Percentiles rank a stretch among this genome's conserved stretches.
These are phyloP conservation scores for Sciaenops ocellatus DNA, from an alignment of 2,797 vertebrate genomes.

Conservation along the genomic window DNA sequence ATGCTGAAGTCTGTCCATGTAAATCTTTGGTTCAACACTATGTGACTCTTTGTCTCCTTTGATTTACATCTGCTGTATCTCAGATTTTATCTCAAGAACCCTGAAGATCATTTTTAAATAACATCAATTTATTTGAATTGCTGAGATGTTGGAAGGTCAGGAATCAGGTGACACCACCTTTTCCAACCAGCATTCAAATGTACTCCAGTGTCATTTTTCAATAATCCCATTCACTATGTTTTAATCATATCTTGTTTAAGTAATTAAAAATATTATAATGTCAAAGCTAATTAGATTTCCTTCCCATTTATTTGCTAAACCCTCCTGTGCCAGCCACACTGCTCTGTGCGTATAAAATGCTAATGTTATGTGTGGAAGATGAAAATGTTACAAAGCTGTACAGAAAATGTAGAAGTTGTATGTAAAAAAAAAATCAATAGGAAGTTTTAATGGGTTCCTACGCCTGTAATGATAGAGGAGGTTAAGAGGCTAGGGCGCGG, in stretches of 20 bases:
- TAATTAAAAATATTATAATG: not conserved
- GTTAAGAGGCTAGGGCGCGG: conserved; percentile 92
- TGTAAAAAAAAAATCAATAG: conserved; percentile 88
- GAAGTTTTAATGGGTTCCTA: conserved; percentile 91
- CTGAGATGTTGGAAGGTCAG: not conserved
- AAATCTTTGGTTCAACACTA: not conserved
- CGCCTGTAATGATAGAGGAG: conserved; percentile 90
- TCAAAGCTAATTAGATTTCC: not conserved
- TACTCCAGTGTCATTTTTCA: not conserved
- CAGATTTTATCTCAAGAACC: not conserved
- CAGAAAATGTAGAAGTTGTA: conserved; percentile 52
- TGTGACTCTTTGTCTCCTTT: not conserved
- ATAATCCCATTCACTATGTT: not conserved
- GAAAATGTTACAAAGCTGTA: conserved; percentile 54
- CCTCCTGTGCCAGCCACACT: not conserved
- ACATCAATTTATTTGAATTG: not conserved
- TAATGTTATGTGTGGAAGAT: conserved; percentile 34
- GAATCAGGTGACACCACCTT: not conserved
- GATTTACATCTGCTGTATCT: not conserved
- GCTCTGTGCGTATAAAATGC: conserved; percentile 1
- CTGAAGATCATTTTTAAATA: not conserved
- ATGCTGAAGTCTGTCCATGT: too few species aligned
- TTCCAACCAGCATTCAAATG: not conserved
- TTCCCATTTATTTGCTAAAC: conserved; percentile 4
- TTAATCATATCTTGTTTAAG: conserved; percentile 1